These are phyloP conservation scores for Tupaia chinensis DNA, from an alignment of 2,113 vertebrate species.

Conservation along the genomic window DNA sequence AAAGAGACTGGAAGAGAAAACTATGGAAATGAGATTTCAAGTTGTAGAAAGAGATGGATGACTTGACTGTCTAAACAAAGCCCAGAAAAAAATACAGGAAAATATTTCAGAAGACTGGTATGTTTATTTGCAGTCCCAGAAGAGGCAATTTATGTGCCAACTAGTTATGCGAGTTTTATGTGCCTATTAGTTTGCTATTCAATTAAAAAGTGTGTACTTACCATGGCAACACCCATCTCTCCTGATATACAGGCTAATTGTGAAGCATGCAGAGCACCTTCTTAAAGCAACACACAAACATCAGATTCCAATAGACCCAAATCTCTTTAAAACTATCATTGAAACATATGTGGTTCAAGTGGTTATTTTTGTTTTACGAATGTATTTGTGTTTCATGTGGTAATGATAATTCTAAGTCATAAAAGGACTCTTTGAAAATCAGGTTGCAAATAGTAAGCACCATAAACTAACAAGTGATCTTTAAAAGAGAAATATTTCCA, in stretches of 20 bases:
- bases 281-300: constrained; percentile 81
- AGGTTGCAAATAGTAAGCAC: constrained; percentile 45
- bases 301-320: constrained; percentile 48
- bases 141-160: constrained; percentile 86
- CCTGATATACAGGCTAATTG: constrained; percentile 79
- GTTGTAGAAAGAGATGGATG: constrained; percentile 25
- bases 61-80: constrained; percentile 74
- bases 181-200: constrained; percentile 87
- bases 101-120: constrained; percentile 80
- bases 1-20: neutral
- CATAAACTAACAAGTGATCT: constrained; percentile 27
- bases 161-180: constrained; percentile 85
- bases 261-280: constrained; percentile 80
- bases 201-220: constrained; percentile 87
- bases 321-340: constrained; percentile 56
- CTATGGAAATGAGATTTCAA: neutral
- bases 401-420: constrained; percentile 45
- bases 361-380: constrained; percentile 39
- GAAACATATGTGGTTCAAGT: constrained; percentile 61
- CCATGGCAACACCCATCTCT: constrained; percentile 82
- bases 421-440: constrained; percentile 47
- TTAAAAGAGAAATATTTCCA: constrained; percentile 36
- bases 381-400: neutral
- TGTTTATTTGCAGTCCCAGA: constrained; percentile 84
- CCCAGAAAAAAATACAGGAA: constrained; percentile 59